Percentiles rank a stretch among this genome's conserved stretches.
Evolutionary conservation across 2,888 invertebrate species (phyloP).

Genomic region (Latrodectus hesperus): DNA sequence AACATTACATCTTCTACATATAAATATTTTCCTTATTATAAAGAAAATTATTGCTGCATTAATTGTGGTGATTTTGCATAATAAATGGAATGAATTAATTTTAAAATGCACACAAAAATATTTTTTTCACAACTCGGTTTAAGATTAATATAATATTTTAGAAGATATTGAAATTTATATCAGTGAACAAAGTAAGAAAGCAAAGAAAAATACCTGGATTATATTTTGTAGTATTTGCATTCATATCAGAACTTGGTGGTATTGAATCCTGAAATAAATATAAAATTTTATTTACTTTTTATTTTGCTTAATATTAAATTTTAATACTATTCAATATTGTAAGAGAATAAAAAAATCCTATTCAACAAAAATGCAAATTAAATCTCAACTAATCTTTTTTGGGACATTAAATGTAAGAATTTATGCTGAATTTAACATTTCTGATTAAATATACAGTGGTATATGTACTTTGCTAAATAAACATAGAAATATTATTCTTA

Average conservation of each 20-base stretch:
- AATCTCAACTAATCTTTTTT: background rate
- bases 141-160: too few relatives aligned
- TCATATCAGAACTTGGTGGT: constrained; percentile 40
- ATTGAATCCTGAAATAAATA: constrained; percentile 36
- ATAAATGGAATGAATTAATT: too few relatives aligned
- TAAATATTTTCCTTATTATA: too few relatives aligned
- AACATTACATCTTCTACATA: too few relatives aligned
- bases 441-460: background rate
- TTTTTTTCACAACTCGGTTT: too few relatives aligned
- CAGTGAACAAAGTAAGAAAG: too few relatives aligned
- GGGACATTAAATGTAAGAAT: background rate
- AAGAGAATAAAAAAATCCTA: background rate
- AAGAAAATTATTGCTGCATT: too few relatives aligned
- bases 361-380: background rate
- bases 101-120: too few relatives aligned
- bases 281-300: background rate
- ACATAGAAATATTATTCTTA: too few relatives aligned
- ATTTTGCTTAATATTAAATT: background rate
- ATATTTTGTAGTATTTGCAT: constrained; percentile 31
- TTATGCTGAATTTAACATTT: background rate
- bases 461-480: too few relatives aligned
- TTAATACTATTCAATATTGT: background rate
- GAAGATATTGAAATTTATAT: too few relatives aligned
- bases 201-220: constrained; percentile 42
- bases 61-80: too few relatives aligned